These are phyloP conservation scores for Oryzias woworae DNA, from an alignment of 2,113 vertebrate genomes.

Conservation along the genomic window DNA sequence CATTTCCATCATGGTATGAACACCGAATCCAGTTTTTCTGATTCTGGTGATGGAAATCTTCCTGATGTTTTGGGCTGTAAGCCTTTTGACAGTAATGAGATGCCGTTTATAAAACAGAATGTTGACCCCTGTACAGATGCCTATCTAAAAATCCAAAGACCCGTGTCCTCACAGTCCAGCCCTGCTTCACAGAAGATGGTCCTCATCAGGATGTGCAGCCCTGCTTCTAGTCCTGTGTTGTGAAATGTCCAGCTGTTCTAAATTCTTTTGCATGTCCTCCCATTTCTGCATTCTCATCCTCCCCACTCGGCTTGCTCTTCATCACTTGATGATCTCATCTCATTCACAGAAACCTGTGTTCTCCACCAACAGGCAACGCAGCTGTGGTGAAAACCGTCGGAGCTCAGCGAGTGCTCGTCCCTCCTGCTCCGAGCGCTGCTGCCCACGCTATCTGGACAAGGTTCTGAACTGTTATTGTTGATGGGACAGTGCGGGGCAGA, in stretches of 20 bases:
- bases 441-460: constrained; percentile 89
- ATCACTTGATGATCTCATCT: constrained; percentile 45
- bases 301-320: constrained; percentile 6
- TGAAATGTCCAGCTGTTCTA: background rate
- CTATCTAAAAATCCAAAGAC: too few species aligned
- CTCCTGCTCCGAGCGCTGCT: constrained; percentile 81
- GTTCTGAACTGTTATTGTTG: constrained; percentile 69
- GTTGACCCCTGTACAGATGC: too few species aligned
- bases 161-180: too few species aligned
- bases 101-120: too few species aligned
- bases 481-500: background rate
- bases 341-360: constrained; percentile 30
- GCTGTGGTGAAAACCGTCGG: constrained; percentile 91
- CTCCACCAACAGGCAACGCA: constrained; percentile 83
- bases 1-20: too few species aligned
- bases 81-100: too few species aligned
- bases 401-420: constrained; percentile 85
- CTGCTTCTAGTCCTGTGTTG: background rate
- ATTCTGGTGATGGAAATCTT: too few species aligned
- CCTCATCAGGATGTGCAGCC: too few species aligned
- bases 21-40: too few species aligned
- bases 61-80: too few species aligned
- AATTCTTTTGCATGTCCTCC: background rate
- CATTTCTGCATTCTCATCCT: constrained; percentile 19
- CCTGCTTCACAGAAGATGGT: too few species aligned